Evolutionary conservation across 2,113 vertebrate genomes (phyloP).

Genomic region (Jaculus jaculus): DNA sequence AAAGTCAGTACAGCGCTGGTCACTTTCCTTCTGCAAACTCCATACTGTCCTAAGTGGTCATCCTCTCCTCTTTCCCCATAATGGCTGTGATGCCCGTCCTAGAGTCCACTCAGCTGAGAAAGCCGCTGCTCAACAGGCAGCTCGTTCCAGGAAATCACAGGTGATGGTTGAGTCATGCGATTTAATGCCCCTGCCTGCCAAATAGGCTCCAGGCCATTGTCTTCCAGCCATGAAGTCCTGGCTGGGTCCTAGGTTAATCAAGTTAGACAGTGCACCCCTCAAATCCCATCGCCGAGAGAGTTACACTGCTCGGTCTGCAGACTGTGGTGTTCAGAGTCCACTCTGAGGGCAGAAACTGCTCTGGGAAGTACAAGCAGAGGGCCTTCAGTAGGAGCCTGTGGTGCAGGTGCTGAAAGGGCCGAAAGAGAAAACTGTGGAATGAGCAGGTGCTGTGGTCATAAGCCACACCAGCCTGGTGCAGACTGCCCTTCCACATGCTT

Average conservation of each 20-base stretch:
- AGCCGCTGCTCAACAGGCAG: not conserved
- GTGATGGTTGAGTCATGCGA: no score
- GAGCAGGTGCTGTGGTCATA: not conserved
- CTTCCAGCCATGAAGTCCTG: not conserved
- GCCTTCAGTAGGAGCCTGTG: not conserved
- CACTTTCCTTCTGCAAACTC: not conserved
- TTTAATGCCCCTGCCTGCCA: not conserved
- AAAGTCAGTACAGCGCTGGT: not conserved
- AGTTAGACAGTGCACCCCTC: not conserved
- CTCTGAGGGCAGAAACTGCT: not conserved
- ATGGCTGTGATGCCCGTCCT: not conserved
- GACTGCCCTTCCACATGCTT: not conserved
- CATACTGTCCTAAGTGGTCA: not conserved
- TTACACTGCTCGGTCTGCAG: not conserved
- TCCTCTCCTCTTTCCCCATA: no score
- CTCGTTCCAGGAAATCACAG: not conserved
- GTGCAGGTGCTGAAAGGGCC: not conserved
- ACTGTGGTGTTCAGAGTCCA: not conserved
- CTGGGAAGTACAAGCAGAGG: not conserved
- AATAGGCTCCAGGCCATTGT: not conserved
- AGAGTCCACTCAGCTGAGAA: no score
- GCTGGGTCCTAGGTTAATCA: not conserved
- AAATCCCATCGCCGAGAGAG: not conserved
- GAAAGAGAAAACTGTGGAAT: not conserved
- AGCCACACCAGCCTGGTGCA: not conserved